Conservation (phyloP, 2,113 vertebrate species). For the Clarias gariepinus region DNA sequence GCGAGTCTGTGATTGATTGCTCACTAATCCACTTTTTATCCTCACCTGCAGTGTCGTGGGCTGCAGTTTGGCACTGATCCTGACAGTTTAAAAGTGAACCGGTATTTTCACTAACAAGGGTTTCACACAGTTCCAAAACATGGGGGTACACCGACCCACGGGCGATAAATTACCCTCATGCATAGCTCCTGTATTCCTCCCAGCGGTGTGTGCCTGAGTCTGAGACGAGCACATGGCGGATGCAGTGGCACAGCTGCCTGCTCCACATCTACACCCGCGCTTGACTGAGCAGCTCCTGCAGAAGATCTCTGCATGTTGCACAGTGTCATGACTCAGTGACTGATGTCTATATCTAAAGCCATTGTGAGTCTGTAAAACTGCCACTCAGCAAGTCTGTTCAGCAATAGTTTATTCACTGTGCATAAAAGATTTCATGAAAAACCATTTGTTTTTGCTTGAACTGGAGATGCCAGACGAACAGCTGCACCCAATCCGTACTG, state of each 20-base stretch:
- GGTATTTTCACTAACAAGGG: constrained; percentile 53
- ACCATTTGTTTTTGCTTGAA: constrained; percentile 21
- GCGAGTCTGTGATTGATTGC: constrained; percentile 20
- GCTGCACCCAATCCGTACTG: background rate
- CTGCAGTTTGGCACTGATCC: constrained; percentile 43
- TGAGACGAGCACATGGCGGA: constrained; percentile 34
- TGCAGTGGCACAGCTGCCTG: constrained; percentile 13
- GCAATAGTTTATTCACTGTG: constrained; percentile 34
- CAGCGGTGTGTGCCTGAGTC: constrained; percentile 10
- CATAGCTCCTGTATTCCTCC: constrained; percentile 21
- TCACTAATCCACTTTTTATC: constrained; percentile 38
- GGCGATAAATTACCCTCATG: constrained; percentile 43
- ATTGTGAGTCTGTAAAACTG: constrained; percentile 39
- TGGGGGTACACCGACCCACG: constrained; percentile 34
- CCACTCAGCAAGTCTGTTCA: constrained; percentile 28
- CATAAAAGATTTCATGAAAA: constrained; percentile 20
- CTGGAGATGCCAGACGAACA: constrained; percentile 24
- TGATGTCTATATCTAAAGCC: constrained; percentile 50
- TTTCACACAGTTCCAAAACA: constrained; percentile 45
- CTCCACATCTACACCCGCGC: constrained; percentile 24
- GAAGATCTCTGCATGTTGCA: constrained; percentile 38
- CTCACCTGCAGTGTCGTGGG: constrained; percentile 43
- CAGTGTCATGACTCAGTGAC: constrained; percentile 46
- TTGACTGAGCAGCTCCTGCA: constrained; percentile 34
- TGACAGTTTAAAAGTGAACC: constrained; percentile 51